Evolutionary conservation across 2,888 invertebrate species (phyloP).

Genomic region (Eutolmus rufibarbis): DNA sequence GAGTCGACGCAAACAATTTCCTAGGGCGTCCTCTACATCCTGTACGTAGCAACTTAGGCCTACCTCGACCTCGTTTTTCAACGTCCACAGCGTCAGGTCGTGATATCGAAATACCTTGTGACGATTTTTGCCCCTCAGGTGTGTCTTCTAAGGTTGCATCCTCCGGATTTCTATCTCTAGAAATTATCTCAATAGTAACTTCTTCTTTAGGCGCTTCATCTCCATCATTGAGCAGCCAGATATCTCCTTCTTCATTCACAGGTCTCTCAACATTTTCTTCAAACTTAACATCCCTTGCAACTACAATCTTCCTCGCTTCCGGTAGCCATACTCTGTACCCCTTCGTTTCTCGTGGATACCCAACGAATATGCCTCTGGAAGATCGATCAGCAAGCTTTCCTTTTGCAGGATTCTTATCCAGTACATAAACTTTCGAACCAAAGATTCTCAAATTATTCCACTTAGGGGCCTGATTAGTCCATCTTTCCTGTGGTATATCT

Average conservation of each 20-base stretch:
- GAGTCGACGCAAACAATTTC: neutral
- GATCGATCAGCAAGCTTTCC: neutral
- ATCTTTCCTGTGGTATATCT: slow-evolving; percentile 47
- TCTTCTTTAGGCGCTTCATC: neutral
- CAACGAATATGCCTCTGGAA: neutral
- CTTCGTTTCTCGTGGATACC: neutral
- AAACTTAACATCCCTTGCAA: neutral
- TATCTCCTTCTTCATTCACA: neutral
- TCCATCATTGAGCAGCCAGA: neutral
- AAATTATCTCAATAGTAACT: no score
- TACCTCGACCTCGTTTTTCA: no score
- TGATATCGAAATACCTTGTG: no score
- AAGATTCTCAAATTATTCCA: neutral
- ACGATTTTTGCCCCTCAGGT: no score
- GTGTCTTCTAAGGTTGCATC: no score
- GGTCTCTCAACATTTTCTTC: neutral
- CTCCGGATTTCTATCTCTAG: no score
- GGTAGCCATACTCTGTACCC: neutral
- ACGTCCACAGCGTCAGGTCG: no score
- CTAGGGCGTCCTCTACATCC: no score
- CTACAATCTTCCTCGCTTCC: neutral
- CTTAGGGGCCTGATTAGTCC: neutral
- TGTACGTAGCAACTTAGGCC: no score
- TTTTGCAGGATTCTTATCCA: neutral
- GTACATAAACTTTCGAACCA: neutral